phyloP scores from a whole-genome alignment of 2,797 vertebrate genomes.

The Gastrophryne carolinensis region DNA sequence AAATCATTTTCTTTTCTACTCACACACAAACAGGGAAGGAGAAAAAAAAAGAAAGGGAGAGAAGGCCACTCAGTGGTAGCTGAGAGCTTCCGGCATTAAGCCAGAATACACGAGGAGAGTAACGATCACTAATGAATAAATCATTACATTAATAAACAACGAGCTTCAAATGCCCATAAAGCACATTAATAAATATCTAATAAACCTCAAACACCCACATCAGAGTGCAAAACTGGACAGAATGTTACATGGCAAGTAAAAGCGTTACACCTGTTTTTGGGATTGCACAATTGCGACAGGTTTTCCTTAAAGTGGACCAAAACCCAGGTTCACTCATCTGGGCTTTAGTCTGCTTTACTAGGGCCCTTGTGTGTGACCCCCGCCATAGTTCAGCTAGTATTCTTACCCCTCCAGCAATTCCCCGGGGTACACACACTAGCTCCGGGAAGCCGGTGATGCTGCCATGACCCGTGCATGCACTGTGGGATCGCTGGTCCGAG shows the following conservation, averaged over 20 bases:
- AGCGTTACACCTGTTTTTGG: not conserved
- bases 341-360: no score
- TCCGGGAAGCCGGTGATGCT: no score
- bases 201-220: not conserved
- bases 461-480: no score
- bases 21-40: not conserved
- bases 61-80: not conserved
- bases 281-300: no score
- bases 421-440: no score
- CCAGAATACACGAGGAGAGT: conserved; percentile 4
- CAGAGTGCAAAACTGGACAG: not conserved
- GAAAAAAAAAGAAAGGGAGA: not conserved
- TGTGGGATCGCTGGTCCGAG: no score
- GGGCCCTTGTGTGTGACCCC: no score
- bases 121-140: conserved; percentile 20
- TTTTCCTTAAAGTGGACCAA: no score
- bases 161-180: not conserved
- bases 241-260: not conserved
- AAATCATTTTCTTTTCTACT: not conserved
- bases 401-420: no score
- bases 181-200: conserved; percentile 17
- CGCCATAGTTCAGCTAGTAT: no score
- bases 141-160: conserved; percentile 11
- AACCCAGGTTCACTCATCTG: no score
- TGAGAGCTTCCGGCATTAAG: conserved; percentile 8